Evolutionary conservation across 2,113 vertebrate genomes (phyloP), one percentile per base, ranked within the genome.

Genomic region (Tonatia bakeri): DNA sequence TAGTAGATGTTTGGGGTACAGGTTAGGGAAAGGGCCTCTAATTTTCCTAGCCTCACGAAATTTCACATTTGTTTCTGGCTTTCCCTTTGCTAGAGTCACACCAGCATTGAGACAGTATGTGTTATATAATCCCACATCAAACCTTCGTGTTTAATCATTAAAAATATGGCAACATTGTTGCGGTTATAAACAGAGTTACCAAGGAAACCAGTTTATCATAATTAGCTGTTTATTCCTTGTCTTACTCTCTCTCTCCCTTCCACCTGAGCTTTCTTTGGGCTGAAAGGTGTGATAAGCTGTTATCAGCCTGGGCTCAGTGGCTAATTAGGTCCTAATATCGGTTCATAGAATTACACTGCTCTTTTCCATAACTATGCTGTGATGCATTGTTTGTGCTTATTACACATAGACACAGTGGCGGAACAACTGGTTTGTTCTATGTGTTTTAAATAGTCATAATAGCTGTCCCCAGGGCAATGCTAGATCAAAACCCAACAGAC

Each of bases 201-300:
- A 97, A 96, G 98, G 98, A 98, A 98, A 98, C 97, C 72, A 91
- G 95, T 97, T 98, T 97, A 91, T 98, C 96, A 79, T 97, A 98
- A 98, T 98, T 98, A 97, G 96, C 95, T 96, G 85, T 93, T 97
- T 97, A 97, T 96, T 89, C 36, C 50, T 59, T 90, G 54, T 94
- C 75, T 96, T 88, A 97, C 36, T 87, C 24, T 65, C 77, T 93
- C 33, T 72, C 54, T 59, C 80, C 5, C 36, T 52, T 97, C 92
- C 54, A 97, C 79, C 89, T 93, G 87, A 94, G 89, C 43, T 65
- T 96, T 96, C 91, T 96, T 24, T 79, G 70, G 45, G 45, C 82
- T 94, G 92, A 94, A 96, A 96, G 54, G 33, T 89, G 87, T 0
- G 59, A 50, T 94, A 90, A 96, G 90, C 83, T 96, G 36, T 83